These are phyloP conservation scores for Cyanoderma ruficeps DNA, from an alignment of 2,113 vertebrate genomes.

Conservation along the genomic window DNA sequence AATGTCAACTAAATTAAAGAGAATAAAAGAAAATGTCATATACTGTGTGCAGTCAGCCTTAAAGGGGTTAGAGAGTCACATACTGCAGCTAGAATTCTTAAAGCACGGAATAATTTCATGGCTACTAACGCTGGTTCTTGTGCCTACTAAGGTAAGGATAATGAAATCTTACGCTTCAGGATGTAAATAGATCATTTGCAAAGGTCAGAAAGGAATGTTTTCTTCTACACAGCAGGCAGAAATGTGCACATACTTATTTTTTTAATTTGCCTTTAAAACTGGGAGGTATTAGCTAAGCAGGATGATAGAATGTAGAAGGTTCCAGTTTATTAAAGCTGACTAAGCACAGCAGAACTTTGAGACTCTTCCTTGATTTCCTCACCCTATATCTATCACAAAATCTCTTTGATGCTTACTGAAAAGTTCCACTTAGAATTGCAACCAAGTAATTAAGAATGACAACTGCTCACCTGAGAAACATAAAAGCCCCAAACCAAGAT, in stretches of 20 bases:
- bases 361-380: background rate
- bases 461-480: background rate
- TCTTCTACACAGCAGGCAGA: background rate
- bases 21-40: conserved; percentile 46
- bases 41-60: conserved; percentile 13
- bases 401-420: background rate
- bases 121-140: background rate
- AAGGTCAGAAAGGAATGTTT: conserved; percentile 33
- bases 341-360: background rate
- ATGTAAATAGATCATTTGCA: background rate
- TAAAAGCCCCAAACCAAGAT: background rate
- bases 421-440: background rate
- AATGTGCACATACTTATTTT: background rate
- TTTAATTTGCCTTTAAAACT: background rate
- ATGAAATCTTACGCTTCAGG: conserved; percentile 7
- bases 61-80: conserved; percentile 10
- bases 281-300: background rate
- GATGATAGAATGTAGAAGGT: background rate
- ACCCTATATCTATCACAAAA: background rate
- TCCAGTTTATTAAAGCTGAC: background rate
- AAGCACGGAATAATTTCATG: conserved; percentile 29
- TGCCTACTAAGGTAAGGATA: background rate
- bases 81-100: background rate
- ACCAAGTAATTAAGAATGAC: conserved; percentile 19
- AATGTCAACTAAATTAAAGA: conserved; percentile 44